Evolutionary conservation across 2,888 invertebrate species (phyloP).

Genomic region (Cheilosia soror): DNA sequence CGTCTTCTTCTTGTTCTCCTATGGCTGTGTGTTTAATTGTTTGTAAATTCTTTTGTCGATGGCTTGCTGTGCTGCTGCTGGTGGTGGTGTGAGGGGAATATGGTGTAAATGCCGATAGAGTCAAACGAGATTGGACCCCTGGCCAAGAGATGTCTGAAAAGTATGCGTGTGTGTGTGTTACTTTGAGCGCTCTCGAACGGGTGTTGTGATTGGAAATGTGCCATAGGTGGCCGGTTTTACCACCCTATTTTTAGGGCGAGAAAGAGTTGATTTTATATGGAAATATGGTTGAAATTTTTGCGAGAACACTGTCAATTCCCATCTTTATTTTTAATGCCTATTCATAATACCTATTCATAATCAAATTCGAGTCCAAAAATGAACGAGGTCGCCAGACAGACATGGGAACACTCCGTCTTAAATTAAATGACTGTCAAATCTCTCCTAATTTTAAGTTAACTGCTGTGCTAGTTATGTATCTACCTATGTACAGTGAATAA

Average conservation of each 20-base stretch:
- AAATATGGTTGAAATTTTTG: neutral
- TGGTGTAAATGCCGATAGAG: conserved; percentile 52
- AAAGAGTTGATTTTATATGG: conserved; percentile 20
- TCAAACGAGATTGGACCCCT: conserved; percentile 22
- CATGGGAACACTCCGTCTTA: too few relatives aligned
- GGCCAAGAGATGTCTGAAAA: conserved; percentile 29
- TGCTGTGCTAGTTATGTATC: too few relatives aligned
- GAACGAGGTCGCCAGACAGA: too few relatives aligned
- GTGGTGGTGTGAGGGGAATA: neutral
- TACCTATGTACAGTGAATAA: too few relatives aligned
- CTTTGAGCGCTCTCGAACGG: neutral
- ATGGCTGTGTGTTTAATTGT: conserved; percentile 82
- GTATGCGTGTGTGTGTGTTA: neutral
- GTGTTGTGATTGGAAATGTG: conserved; percentile 35
- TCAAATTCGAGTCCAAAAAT: too few relatives aligned
- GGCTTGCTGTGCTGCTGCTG: conserved; percentile 42
- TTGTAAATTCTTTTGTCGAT: conserved; percentile 77
- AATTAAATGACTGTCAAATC: too few relatives aligned
- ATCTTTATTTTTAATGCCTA: too few relatives aligned
- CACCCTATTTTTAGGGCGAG: neutral
- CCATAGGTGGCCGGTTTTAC: neutral
- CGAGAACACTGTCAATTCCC: neutral
- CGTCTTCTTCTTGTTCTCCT: conserved; percentile 54
- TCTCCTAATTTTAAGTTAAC: too few relatives aligned
- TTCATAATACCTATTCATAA: too few relatives aligned